Percentiles rank a stretch among this genome's conserved stretches.
Conservation (phyloP, 2,113 vertebrate species). For the Oryctolagus cuniculus region mOryCun1.1 NC_091445.1:60737001-60737500, state of each 20-base stretch:
- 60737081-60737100: background rate
- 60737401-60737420: background rate
- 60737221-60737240: background rate
- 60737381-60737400: constrained; percentile 52
- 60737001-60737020: constrained; percentile 9
- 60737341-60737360: constrained; percentile 95
- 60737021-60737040: background rate
- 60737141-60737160: background rate
- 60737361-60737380: constrained; percentile 91
- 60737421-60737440: constrained; percentile 40
- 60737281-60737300: constrained; percentile 84
- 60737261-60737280: background rate
- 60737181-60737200: background rate
- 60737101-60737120: background rate
- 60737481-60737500: background rate
- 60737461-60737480: background rate
- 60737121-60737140: background rate
- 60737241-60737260: background rate
- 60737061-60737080: background rate
- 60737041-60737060: background rate
- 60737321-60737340: constrained; percentile 97
- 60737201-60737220: no score
- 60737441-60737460: constrained; percentile 1
- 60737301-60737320: constrained; percentile 95
- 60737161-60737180: background rate